Base-by-base conservation (phyloP, 2,797 vertebrate genomes). In the Synaphobranchus kaupii region DNA sequence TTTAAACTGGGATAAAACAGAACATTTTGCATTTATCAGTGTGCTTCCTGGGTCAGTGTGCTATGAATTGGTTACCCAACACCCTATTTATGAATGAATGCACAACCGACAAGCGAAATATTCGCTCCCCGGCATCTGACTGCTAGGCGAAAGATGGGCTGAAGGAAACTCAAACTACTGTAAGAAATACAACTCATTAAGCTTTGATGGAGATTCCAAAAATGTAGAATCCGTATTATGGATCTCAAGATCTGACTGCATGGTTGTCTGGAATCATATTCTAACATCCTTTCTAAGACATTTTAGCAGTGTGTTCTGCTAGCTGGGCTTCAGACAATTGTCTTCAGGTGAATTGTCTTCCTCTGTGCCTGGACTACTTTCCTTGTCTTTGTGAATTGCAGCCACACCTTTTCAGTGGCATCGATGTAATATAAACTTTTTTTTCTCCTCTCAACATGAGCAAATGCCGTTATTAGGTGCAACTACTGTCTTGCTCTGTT, bases 1-100 rank as follows among this genome's bases (percentile, higher is more conserved):
- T 54, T 83, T 68, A 52, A 52, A 71, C 63, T 9, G 47, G 80
- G 80, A 28, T 39, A 3, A 44, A n/a, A 50, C 9, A 1, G 15
- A 83, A 83, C 81, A 13, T 83, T 83, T 71, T 78, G 25, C 82
- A 31, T 84, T 58, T 28, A 47, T 68, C 50, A 31, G 28, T 84
- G 86, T 84, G 86, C 86, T 84, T 87, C 25, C 82, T 84, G 50
- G 66, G 68, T 60, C 86, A 34, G 44, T 84, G 63, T 87, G 86
- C 86, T 73, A 54, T 58, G 47, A 34, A 34, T 76, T 76, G 50
- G 66, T 50, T 58, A 13, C 25, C 17, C n/a, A 85, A 68, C 63
- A 31, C 54, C 66, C 31, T 28, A 13, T 52, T 56, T 34, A 80
- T 80, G 22, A 34, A 84, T 28, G 31, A 52, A 20, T 76, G 66